Evolutionary conservation across 2,113 vertebrate species (phyloP).

Genomic region (Malaclemys terrapin): DNA sequence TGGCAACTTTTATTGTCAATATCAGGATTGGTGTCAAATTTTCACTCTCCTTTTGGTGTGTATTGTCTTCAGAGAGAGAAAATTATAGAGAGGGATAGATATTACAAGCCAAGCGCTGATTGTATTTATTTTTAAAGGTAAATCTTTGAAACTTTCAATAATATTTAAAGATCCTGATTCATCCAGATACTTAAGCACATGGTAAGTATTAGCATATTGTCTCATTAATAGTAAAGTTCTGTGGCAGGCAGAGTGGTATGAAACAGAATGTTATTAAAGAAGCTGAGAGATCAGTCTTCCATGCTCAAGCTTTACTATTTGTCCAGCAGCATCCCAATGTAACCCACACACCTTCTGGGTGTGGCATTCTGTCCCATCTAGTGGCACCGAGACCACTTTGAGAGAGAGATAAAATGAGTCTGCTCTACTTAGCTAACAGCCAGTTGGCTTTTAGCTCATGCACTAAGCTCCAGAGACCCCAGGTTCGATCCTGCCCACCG

Average conservation of each 20-base stretch:
- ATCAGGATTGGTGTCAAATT: slow-evolving; percentile 17
- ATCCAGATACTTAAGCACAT: neutral
- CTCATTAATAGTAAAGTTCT: neutral
- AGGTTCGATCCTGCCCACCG: no score
- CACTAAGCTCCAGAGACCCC: no score
- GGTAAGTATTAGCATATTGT: neutral
- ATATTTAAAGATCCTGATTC: neutral
- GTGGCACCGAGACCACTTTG: no score
- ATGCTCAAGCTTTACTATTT: neutral
- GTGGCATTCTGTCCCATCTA: no score
- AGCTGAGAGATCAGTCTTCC: neutral
- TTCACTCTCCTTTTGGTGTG: neutral
- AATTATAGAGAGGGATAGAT: neutral
- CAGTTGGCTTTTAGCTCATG: no score
- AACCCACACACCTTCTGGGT: no score
- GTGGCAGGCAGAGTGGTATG: neutral
- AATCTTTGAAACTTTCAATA: neutral
- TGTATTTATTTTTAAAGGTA: neutral
- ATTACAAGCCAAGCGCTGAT: neutral
- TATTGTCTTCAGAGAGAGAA: slow-evolving; percentile 14
- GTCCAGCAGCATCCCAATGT: neutral
- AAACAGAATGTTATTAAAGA: neutral
- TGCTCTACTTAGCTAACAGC: no score
- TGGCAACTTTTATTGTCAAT: neutral
- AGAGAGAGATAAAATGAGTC: no score